phyloP scores from a whole-genome alignment of 2,888 invertebrate species.

The Proisotoma minuta region DNA sequence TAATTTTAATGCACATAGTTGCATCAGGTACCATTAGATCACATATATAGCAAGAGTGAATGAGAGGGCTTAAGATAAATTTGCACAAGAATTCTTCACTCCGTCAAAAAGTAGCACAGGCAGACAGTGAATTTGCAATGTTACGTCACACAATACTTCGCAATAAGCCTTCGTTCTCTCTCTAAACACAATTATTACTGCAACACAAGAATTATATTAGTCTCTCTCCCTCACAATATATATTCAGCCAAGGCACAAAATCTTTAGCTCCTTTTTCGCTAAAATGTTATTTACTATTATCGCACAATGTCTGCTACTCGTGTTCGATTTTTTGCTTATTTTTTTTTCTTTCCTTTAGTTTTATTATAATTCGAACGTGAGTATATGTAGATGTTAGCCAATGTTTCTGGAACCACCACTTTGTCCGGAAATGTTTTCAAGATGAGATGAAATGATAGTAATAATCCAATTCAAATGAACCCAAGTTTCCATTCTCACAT shows the following conservation, averaged over 20 bases:
- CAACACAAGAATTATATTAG: no score
- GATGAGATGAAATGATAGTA: no score
- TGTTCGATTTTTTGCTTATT: no score
- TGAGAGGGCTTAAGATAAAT: slow-evolving; percentile 19
- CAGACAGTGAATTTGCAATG: slow-evolving; percentile 19
- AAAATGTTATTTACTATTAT: not conserved
- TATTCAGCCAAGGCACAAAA: not conserved
- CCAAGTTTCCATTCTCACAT: not conserved
- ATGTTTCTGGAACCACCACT: not conserved
- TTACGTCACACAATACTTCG: slow-evolving; percentile 36
- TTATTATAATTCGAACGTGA: no score
- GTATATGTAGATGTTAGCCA: no score
- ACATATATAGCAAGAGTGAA: not conserved
- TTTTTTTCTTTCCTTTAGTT: no score
- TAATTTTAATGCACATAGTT: not conserved
- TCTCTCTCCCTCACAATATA: not conserved
- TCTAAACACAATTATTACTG: slow-evolving; percentile 5
- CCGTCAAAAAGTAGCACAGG: slow-evolving; percentile 46
- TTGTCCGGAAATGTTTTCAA: not conserved
- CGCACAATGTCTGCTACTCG: not conserved
- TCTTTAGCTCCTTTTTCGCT: not conserved
- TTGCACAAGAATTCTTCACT: slow-evolving; percentile 45
- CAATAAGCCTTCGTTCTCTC: slow-evolving; percentile 31
- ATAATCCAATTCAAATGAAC: not conserved
- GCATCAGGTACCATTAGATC: not conserved